Conservation (phyloP, 2,113 vertebrate species). For the Psophia crepitans region DNA sequence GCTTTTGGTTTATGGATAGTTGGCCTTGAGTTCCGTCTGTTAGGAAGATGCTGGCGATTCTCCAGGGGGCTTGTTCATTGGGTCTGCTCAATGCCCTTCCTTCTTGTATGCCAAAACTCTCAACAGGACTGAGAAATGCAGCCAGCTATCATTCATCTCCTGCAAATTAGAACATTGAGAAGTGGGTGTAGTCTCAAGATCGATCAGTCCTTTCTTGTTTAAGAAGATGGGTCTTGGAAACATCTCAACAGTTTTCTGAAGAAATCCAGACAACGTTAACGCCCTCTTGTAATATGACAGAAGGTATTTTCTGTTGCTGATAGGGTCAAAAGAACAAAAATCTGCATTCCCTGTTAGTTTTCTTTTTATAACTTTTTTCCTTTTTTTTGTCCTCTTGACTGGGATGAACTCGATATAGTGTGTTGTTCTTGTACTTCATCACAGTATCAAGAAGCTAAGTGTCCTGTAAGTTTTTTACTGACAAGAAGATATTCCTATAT, state of each 20-base stretch:
- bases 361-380: background rate
- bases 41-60: background rate
- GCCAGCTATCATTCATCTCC: slow-evolving; percentile 2
- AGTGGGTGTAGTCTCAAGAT: background rate
- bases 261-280: background rate
- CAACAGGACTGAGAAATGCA: background rate
- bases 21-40: background rate
- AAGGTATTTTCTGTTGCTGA: background rate
- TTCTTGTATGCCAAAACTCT: background rate
- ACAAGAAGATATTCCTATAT: background rate
- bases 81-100: background rate
- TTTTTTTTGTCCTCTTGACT: background rate
- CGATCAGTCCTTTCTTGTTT: background rate
- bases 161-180: slow-evolving; percentile 1
- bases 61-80: background rate
- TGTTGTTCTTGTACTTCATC: background rate
- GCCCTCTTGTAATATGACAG: background rate
- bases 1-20: slow-evolving; percentile 12
- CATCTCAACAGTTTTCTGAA: background rate
- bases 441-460: background rate
- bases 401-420: background rate
- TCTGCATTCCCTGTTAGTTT: background rate
- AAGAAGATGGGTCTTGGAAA: background rate
- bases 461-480: background rate
- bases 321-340: background rate